Conservation (phyloP, 2,888 invertebrate species). For the Cabera pusaria region DNA sequence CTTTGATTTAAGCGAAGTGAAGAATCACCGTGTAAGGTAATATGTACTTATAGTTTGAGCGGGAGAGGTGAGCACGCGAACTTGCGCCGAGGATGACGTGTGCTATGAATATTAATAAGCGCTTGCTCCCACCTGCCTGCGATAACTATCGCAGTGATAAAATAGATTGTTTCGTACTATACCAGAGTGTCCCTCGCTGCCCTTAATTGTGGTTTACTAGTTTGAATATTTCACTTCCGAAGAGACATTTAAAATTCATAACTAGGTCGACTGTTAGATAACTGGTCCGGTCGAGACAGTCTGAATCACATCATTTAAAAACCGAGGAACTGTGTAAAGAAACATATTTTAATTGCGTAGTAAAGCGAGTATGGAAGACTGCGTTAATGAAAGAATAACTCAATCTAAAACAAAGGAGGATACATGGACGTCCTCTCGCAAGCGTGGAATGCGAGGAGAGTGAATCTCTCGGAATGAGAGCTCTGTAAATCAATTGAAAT, state of each 20-base stretch:
- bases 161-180: constrained; percentile 51
- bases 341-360: no score
- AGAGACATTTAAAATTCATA: constrained; percentile 39
- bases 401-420: no score
- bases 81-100: constrained; percentile 52
- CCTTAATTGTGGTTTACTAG: constrained; percentile 43
- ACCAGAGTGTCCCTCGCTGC: constrained; percentile 32
- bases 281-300: no score
- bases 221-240: constrained; percentile 43
- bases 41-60: constrained; percentile 23
- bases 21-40: constrained; percentile 22
- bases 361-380: no score
- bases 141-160: constrained; percentile 57
- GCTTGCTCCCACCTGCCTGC: constrained; percentile 54
- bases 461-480: constrained; percentile 18
- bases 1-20: constrained; percentile 10
- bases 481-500: constrained; percentile 24
- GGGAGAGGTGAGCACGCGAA: constrained; percentile 42
- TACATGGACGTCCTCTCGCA: constrained; percentile 1
- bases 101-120: constrained; percentile 76
- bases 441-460: constrained; percentile 9
- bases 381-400: no score
- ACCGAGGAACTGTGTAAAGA: no score
- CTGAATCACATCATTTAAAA: no score
- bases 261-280: constrained; percentile 19